Base-by-base conservation (phyloP, 2,797 vertebrate genomes). In the Sparus aurata region DNA sequence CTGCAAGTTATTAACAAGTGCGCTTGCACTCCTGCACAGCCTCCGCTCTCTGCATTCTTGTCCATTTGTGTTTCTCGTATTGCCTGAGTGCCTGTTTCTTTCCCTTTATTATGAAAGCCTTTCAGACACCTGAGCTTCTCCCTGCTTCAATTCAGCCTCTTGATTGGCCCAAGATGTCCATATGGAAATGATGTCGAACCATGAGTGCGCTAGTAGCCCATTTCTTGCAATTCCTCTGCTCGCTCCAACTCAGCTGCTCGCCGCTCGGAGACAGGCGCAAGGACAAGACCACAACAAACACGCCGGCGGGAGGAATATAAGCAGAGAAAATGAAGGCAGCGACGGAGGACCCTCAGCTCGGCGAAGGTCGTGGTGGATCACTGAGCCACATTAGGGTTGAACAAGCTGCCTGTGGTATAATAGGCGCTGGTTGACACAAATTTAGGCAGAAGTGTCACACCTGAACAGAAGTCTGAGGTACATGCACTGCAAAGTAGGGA, bases 81-180 rank as follows among this genome's bases (percentile, higher is more conserved):
- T 45, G 73, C 67, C 57, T 50, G 62, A 64, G 64, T 68, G 53
- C 82, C 45, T 17, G 60, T 83, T 87, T 82, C 27, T 30, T 79
- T 38, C 87, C 70, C 73, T 84, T 85, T 79, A 89, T 85, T 89
- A 90, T 55, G 45, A 79, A 89, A 87, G 58, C 67, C 68, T 92
- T 75, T 84, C 79, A 82, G 70, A 85, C 91, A 92, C 91, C 91
- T 94, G 91, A 91, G 91, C 89, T 87, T 87, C 50, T 38, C 43
- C 38, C 50, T 57, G 74, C 79, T 82, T 85, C 71, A 73, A 69
- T 85, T 87, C 73, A 27, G 58, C 80, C 43, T 73, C 82, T 82
- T 86, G 88, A 92, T 92, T 91, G 86, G 86, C 72, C 88, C 73
- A 84, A 91, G 86, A 90, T 89, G 84, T 89, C 85, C 55, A 30